Evolutionary conservation across 2,888 invertebrate genomes (phyloP).

Genomic region (Bedellia somnulentella): DNA sequence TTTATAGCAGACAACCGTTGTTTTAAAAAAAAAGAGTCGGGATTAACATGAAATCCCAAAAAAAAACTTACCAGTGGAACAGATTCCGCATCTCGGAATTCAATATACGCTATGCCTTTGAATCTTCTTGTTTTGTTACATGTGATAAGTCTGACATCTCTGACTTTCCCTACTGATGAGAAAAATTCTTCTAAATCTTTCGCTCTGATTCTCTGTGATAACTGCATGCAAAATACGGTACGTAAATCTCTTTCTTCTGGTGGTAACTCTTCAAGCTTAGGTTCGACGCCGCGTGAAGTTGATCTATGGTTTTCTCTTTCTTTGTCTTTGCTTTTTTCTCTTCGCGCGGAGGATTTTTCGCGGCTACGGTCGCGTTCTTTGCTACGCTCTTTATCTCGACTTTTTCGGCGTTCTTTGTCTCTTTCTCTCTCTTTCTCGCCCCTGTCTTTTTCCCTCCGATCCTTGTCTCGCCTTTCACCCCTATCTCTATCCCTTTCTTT

Average conservation of each 20-base stretch:
- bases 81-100: conserved; percentile 97
- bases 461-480: conserved; percentile 21
- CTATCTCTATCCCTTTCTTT: conserved; percentile 25
- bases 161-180: conserved; percentile 96
- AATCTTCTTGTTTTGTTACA: conserved; percentile 98
- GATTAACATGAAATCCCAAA: conserved; percentile 2
- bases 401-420: conserved; percentile 22
- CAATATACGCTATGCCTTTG: conserved; percentile 99
- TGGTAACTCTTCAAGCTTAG: conserved; percentile 75
- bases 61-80: conserved; percentile 79
- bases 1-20: too few relatives aligned
- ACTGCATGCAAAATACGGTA: conserved; percentile 98
- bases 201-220: conserved; percentile 90
- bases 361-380: conserved; percentile 28
- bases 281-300: conserved; percentile 55
- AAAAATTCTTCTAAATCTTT: conserved; percentile 98
- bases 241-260: conserved; percentile 98
- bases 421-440: conserved; percentile 21
- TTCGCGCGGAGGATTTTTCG: conserved; percentile 23
- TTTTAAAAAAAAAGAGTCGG: too few relatives aligned
- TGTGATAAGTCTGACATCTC: conserved; percentile 97
- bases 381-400: conserved; percentile 37
- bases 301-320: conserved; percentile 34
- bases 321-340: conserved; percentile 28
- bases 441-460: conserved; percentile 24